Conservation (phyloP, 2,113 vertebrate genomes). For the Prolemur simus region DNA sequence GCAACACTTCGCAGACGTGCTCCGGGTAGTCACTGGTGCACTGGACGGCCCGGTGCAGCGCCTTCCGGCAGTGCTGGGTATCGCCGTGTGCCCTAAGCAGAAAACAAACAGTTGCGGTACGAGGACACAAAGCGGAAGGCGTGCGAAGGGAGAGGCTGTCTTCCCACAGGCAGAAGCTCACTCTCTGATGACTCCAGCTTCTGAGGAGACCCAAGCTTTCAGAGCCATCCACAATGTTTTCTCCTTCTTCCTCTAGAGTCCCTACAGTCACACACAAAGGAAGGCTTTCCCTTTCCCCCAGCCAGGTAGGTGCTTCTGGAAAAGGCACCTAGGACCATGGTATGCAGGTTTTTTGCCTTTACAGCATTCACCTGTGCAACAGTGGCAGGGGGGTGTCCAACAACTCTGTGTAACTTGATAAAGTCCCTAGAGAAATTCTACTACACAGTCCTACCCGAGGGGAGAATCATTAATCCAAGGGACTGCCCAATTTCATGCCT, state of each 20-base stretch:
- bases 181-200: fast-evolving
- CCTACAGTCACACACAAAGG: background rate
- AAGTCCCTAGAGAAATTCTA: background rate
- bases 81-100: slow-evolving; percentile 92
- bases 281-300: background rate
- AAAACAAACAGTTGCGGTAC: background rate
- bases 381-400: too few relatives aligned
- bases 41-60: slow-evolving; percentile 95
- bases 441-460: background rate
- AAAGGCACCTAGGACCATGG: background rate
- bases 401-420: background rate
- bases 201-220: background rate
- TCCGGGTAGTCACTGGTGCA: slow-evolving; percentile 97
- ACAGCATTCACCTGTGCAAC: background rate
- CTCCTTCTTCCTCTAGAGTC: background rate
- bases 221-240: background rate
- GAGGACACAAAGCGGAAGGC: background rate
- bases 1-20: slow-evolving; percentile 96
- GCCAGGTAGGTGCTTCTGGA: background rate
- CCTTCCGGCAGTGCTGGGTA: slow-evolving; percentile 93
- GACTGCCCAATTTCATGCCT: background rate
- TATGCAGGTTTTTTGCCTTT: background rate
- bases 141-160: fast-evolving
- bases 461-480: background rate
- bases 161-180: background rate